Percentiles rank a stretch among this genome's conserved stretches.
Evolutionary conservation across 2,797 vertebrate genomes (phyloP).

Genomic region (Pteronotus mesoamericanus): DNA sequence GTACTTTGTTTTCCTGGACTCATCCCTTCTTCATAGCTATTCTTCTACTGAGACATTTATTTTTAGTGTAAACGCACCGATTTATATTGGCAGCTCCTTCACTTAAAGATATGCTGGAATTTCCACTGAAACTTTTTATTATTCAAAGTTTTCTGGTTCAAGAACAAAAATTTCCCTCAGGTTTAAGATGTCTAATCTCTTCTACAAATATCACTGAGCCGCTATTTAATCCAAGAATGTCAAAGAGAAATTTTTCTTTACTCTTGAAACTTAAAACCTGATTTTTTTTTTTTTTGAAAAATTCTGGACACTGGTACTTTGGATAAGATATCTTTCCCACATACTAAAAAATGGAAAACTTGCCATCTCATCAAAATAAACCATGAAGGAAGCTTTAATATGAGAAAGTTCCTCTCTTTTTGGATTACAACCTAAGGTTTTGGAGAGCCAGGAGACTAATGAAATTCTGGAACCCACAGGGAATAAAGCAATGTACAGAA

Average conservation of each 20-base stretch:
- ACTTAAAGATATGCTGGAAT: constrained; percentile 32
- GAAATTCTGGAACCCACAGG: not conserved
- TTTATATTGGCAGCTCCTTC: constrained; percentile 50
- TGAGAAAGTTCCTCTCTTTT: not conserved
- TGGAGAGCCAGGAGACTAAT: not conserved
- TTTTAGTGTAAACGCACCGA: constrained; percentile 46
- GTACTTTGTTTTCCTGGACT: not conserved
- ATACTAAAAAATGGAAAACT: not conserved
- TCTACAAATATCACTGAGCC: constrained; percentile 36
- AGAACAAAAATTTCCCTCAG: constrained; percentile 40
- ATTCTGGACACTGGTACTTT: not conserved
- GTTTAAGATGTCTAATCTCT: constrained; percentile 56
- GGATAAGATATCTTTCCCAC: constrained; percentile 44
- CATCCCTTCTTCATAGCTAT: constrained; percentile 13
- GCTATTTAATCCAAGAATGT: constrained; percentile 41
- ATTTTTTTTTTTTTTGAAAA: constrained; percentile 10
- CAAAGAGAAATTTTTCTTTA: constrained; percentile 42
- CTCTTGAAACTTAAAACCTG: constrained; percentile 50
- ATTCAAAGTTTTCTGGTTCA: constrained; percentile 35
- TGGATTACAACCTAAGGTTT: not conserved
- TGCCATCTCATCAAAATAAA: constrained; percentile 29
- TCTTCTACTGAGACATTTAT: constrained; percentile 46
- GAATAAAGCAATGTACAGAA: not conserved
- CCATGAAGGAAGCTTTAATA: not conserved
- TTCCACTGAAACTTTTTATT: constrained; percentile 37